Evolutionary conservation across 2,113 vertebrate genomes (phyloP).

Genomic region (Oryzias curvinotus): DNA sequence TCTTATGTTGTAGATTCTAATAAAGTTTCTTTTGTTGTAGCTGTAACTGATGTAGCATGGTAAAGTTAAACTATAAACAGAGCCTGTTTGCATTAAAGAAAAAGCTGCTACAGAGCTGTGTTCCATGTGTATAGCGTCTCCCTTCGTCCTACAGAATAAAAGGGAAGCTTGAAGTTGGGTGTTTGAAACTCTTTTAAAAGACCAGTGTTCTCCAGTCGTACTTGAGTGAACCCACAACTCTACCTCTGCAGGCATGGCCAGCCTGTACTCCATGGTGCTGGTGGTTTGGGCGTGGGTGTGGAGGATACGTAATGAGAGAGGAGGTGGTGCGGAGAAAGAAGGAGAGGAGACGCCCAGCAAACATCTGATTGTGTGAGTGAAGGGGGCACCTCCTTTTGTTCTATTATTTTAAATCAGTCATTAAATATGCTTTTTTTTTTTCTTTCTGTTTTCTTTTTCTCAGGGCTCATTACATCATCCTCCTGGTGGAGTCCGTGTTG

Average conservation of each 20-base stretch:
- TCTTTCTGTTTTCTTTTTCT: background rate
- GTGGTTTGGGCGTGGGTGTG: slow-evolving; percentile 81
- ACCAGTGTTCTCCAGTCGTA: too few relatives aligned
- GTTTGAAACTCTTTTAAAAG: too few relatives aligned
- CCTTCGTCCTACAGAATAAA: background rate
- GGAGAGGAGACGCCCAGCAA: slow-evolving; percentile 66
- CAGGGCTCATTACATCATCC: slow-evolving; percentile 82
- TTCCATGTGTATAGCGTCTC: too few relatives aligned
- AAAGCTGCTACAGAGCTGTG: too few relatives aligned
- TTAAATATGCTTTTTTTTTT: background rate
- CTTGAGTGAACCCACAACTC: background rate
- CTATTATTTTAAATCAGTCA: background rate
- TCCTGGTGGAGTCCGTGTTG: slow-evolving; percentile 82
- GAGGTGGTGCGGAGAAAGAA: slow-evolving; percentile 58
- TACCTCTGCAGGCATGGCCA: slow-evolving; percentile 73
- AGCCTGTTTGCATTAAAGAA: too few relatives aligned
- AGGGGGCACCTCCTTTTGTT: background rate
- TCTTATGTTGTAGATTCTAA: too few relatives aligned
- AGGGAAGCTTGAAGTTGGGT: background rate
- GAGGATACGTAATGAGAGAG: slow-evolving; percentile 66
- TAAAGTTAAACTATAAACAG: too few relatives aligned
- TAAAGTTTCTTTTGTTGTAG: too few relatives aligned
- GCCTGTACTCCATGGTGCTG: slow-evolving; percentile 80
- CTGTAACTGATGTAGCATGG: too few relatives aligned
- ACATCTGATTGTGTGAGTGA: slow-evolving; percentile 76